Percentiles rank a stretch among this genome's conserved stretches.
Conservation (phyloP, 1,140 invertebrate genomes). For the Paraescarpia echinospica region DNA sequence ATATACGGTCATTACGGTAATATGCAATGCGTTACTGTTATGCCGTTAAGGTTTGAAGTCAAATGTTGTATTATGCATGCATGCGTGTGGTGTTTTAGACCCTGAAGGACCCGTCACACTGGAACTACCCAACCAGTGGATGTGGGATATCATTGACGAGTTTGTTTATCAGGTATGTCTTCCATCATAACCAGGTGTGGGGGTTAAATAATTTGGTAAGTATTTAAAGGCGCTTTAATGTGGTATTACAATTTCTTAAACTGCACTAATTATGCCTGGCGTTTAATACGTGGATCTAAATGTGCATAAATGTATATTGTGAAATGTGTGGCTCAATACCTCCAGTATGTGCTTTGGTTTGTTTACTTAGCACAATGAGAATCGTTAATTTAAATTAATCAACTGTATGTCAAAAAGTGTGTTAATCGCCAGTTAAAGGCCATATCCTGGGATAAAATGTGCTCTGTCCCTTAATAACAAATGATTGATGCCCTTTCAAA, state of each 20-base stretch:
- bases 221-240: neutral
- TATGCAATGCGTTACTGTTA: too few species aligned
- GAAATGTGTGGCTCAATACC: neutral
- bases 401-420: too few species aligned
- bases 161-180: slow-evolving; percentile 67
- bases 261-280: neutral
- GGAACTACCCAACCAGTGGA: slow-evolving; percentile 96
- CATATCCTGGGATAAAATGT: too few species aligned
- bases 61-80: neutral
- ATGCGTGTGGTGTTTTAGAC: slow-evolving; percentile 56
- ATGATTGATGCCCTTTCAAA: too few species aligned
- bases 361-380: too few species aligned
- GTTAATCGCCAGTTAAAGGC: too few species aligned
- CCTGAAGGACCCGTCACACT: slow-evolving; percentile 85
- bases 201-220: neutral
- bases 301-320: neutral
- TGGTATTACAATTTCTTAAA: neutral
- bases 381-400: too few species aligned
- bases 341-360: too few species aligned
- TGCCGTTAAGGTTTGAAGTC: too few species aligned
- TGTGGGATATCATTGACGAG: slow-evolving; percentile 99
- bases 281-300: neutral
- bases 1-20: too few species aligned
- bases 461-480: too few species aligned
- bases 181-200: neutral